These are phyloP conservation scores for Spheniscus humboldti DNA, from an alignment of 2,797 vertebrate species.

Conservation along the genomic window DNA sequence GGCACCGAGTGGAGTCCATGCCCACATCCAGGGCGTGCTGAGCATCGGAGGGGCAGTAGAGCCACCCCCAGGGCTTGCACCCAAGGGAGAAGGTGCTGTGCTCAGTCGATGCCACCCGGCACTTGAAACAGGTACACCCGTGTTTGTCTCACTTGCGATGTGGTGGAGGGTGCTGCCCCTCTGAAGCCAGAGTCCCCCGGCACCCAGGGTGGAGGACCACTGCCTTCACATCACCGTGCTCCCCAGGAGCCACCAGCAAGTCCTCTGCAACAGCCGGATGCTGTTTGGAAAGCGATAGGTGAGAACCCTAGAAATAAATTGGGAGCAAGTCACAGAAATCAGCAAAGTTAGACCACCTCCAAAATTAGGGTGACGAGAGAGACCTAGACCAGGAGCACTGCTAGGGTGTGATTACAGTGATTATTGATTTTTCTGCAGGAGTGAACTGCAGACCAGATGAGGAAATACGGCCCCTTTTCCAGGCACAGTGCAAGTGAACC, in stretches of 20 bases:
- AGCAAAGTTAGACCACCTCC: background rate
- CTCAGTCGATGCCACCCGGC: background rate
- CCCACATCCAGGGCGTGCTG: accelerated
- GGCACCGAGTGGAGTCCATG: accelerated
- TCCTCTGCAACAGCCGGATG: background rate
- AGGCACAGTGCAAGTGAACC: background rate
- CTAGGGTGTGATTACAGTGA: background rate
- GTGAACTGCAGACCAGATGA: background rate
- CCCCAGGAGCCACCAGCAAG: background rate
- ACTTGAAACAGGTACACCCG: accelerated
- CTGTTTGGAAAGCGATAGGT: accelerated
- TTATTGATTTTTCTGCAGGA: background rate
- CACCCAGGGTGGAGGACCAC: background rate
- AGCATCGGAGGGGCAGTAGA: background rate
- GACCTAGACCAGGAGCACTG: background rate
- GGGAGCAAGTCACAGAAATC: background rate
- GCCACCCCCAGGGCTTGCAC: background rate
- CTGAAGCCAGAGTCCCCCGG: background rate
- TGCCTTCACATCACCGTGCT: accelerated
- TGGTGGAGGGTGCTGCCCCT: background rate
- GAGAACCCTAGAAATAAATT: background rate
- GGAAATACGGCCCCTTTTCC: background rate
- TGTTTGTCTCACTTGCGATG: background rate
- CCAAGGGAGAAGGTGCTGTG: background rate
- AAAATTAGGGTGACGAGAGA: background rate